phyloP scores from a whole-genome alignment of 2,113 vertebrate species.

The Phaethornis superciliosus region DNA sequence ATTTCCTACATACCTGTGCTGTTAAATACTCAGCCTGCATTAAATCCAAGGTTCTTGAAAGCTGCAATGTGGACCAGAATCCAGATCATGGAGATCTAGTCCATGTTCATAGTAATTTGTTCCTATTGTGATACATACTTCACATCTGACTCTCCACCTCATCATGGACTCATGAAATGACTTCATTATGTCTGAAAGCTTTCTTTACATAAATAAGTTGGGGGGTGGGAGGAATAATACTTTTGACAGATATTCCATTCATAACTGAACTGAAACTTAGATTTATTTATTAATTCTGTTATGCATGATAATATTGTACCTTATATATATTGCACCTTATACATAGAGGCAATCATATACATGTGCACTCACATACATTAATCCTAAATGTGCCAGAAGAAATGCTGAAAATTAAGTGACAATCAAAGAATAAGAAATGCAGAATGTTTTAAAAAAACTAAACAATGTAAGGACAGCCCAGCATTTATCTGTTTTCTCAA shows the following conservation, averaged over 20 bases:
- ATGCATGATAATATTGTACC: not conserved
- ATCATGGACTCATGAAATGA: not conserved
- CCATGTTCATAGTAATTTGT: not conserved
- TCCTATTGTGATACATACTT: not conserved
- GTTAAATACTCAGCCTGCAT: not conserved
- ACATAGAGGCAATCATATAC: not conserved
- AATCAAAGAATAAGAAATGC: not conserved
- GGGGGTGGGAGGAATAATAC: accelerated
- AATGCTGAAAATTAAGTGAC: not conserved
- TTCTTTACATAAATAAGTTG: not conserved
- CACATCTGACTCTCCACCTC: not conserved
- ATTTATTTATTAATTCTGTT: not conserved
- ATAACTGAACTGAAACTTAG: not conserved
- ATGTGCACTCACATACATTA: not conserved
- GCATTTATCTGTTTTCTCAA: not conserved
- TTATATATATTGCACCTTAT: not conserved
- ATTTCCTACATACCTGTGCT: not conserved
- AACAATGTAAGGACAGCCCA: not conserved
- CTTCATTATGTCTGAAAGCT: not conserved
- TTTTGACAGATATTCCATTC: not conserved
- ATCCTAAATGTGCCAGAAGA: not conserved
- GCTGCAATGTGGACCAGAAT: not conserved
- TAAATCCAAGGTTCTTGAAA: not conserved
- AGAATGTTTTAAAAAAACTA: not conserved
- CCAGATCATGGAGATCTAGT: not conserved